Evolutionary conservation across 2,113 vertebrate genomes (phyloP), one percentile per base, ranked within the genome.

Genomic region (Malurus melanocephalus): DNA sequence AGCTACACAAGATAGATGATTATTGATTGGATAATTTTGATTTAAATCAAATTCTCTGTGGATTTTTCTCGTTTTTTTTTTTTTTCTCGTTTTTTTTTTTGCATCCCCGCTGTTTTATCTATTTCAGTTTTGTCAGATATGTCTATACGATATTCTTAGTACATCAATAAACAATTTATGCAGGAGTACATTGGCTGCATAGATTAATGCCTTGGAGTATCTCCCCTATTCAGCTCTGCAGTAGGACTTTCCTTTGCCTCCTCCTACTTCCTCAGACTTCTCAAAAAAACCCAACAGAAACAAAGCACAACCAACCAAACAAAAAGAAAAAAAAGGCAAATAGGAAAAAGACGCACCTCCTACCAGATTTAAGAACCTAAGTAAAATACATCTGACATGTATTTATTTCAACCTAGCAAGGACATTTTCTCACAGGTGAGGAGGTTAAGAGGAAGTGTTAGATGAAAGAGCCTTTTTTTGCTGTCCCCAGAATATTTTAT

Each of bases 51-150:
- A 80, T 87, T 81, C 3, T 69, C 22, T 32, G 65, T 45, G 19
- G n/a, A 56, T 74, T 85, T 89, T 92, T 69, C n/a, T n/a, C n/a
- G n/a, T n/a, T n/a, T n/a, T n/a, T n/a, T n/a, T n/a, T n/a, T n/a
- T n/a, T n/a, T n/a, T n/a, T n/a, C n/a, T n/a, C n/a, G n/a, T n/a
- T 74, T 85, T 89, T 92, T 69, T 88, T 21, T 81, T 90, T 73
- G 14, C 4, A 2, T 66, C 3, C 3, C 3, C 4, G 16, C 3
- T 32, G 13, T 88, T 48, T 16, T 4, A 49, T 68, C 72, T 61
- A 59, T 75, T 92, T 75, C 17, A 30, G 3, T 42, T 88, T 91
- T 90, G 26, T 81, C 28, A 76, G 18, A 48, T 66, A 9, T 48
- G 14, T 42, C 16, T 76, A 13, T 65, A 46, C 24, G 6, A 13